Conservation (phyloP, 2,888 invertebrate genomes). For the Chydorus sphaericus region DNA sequence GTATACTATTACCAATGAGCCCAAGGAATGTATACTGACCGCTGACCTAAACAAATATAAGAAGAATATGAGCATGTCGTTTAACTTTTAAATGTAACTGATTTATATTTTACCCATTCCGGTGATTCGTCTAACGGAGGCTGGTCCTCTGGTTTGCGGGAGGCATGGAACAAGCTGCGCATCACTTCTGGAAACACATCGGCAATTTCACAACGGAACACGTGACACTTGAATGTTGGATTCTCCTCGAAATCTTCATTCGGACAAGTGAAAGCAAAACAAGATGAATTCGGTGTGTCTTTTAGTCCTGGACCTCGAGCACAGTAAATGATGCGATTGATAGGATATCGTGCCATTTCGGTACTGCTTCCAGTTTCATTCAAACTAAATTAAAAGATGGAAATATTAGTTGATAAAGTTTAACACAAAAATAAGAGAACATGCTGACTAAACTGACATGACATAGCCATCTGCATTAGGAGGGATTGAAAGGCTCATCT, state of each 20-base stretch:
- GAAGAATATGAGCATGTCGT: too few relatives aligned
- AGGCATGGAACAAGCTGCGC: conserved; percentile 17
- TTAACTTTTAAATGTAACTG: too few relatives aligned
- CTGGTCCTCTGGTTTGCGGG: conserved; percentile 5
- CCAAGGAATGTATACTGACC: too few relatives aligned
- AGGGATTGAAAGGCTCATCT: conserved; percentile 83
- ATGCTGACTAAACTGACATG: conserved; percentile 46
- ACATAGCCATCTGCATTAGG: conserved; percentile 86
- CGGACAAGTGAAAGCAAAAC: conserved; percentile 96
- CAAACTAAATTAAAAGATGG: conserved; percentile 37
- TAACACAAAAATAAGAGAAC: neutral
- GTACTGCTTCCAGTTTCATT: conserved; percentile 64
- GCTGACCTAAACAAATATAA: too few relatives aligned
- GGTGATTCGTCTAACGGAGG: conserved; percentile 23
- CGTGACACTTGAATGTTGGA: conserved; percentile 90
- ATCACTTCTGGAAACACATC: conserved; percentile 57
- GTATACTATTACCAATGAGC: too few relatives aligned
- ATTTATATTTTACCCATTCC: too few relatives aligned
- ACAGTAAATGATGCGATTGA: conserved; percentile 86
- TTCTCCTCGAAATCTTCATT: conserved; percentile 78
- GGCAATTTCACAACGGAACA: conserved; percentile 86
- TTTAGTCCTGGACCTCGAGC: conserved; percentile 77
- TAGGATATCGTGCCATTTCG: conserved; percentile 75
- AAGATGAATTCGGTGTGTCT: conserved; percentile 69
- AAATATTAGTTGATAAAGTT: neutral